phyloP scores from a whole-genome alignment of 2,113 vertebrate species.

The Chloropsis cyanopogon region DNA sequence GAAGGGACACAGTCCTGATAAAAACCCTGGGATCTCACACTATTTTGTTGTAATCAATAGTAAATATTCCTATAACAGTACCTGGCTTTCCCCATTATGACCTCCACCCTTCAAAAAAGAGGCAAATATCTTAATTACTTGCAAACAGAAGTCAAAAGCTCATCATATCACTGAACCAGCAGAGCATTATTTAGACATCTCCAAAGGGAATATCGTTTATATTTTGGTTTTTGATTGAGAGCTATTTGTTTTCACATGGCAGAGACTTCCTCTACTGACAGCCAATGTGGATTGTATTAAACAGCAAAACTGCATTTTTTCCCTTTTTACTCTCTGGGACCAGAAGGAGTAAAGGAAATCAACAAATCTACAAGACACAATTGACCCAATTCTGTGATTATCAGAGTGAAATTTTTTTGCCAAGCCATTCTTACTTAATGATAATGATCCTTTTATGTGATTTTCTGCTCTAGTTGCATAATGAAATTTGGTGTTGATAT shows the following conservation, averaged over 20 bases:
- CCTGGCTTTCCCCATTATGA: neutral
- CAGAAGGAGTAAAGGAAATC: neutral
- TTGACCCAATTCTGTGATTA: constrained; percentile 6
- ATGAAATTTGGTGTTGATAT: neutral
- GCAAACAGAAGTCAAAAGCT: neutral
- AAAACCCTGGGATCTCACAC: neutral
- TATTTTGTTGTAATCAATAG: neutral
- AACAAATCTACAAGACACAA: neutral
- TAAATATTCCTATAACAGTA: neutral
- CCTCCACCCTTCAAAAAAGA: neutral
- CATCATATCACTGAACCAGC: neutral
- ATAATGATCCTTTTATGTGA: neutral
- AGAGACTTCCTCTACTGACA: neutral
- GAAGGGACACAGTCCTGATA: neutral
- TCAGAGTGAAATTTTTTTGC: neutral
- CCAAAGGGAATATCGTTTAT: fast-evolving
- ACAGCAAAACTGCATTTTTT: neutral
- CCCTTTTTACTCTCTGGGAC: neutral
- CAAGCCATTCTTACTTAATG: neutral
- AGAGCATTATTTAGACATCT: neutral
- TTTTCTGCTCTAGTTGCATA: constrained; percentile 15
- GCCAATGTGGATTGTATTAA: neutral
- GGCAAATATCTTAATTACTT: neutral
- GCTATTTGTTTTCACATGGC: neutral
- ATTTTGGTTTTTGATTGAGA: neutral